Evolutionary conservation across 1,140 invertebrate genomes (phyloP), one percentile per base, ranked within the genome.

Genomic region (Drosophila micromelanica): DNA sequence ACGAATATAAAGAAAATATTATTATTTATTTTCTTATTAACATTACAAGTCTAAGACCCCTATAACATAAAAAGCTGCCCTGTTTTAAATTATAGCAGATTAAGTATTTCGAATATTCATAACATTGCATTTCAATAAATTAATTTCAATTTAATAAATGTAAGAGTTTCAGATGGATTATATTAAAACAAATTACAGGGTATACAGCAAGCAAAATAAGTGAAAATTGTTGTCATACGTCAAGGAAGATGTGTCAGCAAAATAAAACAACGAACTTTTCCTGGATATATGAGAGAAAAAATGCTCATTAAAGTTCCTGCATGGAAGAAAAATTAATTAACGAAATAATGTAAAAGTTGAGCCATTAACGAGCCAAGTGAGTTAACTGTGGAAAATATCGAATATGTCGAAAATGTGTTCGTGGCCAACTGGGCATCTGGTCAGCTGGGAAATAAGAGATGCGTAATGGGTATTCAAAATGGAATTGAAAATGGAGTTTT

Each of bases 291-390:
- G 30, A 35, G 30, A 42, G n/a, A 27, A 43, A 51, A 60, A 55
- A 55, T 40, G 12, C 42, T 60, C 56, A 62, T 62, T 70, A 32
- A 63, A 70, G 42, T 8, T 62, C 52, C 49, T 42, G 40, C 52
- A 65, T 72, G 27, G 69, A 49, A 52, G 62, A 32, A 30, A 65
- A 72, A 65, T 72, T 65, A 72, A 72, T 72, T 67, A 72, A 72
- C 54, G 69, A 72, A 56, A 59, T 72, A 65, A 72, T 72, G 69
- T 23, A 38, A 43, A 38, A 65, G 62, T 52, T 15, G 69, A 27
- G 46, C 54, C 62, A 67, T 72, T 72, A 72, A 57, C 54, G 54
- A 8, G 32, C 59, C 48, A 67, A 67, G 32, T 49, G 35, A 59
- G 54, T 60, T 60, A 49, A 48, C 43, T 12, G 23, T 13, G 40